A percentile compares a stretch with the other conserved stretches of the same genome.
phyloP scores from a whole-genome alignment of 2,888 invertebrate genomes.

The Drosophila kambysellisi region DNA sequence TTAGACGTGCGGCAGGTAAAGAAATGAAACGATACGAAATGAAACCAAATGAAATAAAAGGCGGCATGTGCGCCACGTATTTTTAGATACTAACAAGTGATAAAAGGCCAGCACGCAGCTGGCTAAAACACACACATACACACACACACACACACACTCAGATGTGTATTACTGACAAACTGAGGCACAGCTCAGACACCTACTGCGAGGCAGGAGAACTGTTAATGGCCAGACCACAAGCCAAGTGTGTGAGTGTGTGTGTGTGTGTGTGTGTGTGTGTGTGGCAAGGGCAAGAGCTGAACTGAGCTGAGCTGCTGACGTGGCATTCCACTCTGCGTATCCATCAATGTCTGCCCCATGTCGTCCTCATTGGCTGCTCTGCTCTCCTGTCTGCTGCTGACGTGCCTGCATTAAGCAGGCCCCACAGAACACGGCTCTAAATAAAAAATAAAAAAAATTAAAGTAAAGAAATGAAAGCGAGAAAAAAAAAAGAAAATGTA shows the following conservation, averaged over 20 bases:
- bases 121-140: constrained; percentile 38
- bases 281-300: constrained; percentile 34
- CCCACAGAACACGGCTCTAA: constrained; percentile 37
- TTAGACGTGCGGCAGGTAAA: constrained; percentile 68
- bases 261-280: not conserved
- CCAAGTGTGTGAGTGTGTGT: constrained; percentile 33
- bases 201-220: constrained; percentile 31
- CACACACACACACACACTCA: constrained; percentile 21
- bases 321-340: constrained; percentile 73
- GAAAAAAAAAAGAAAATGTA: constrained; percentile 10
- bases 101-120: constrained; percentile 74
- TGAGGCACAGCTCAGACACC: constrained; percentile 64
- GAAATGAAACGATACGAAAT: constrained; percentile 47
- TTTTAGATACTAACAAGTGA: constrained; percentile 79
- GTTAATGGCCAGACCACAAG: constrained; percentile 59
- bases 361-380: constrained; percentile 42
- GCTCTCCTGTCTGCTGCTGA: constrained; percentile 60
- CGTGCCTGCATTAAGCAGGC: constrained; percentile 74
- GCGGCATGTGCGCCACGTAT: constrained; percentile 76
- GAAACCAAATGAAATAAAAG: constrained; percentile 63
- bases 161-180: constrained; percentile 47
- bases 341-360: constrained; percentile 76
- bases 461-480: constrained; percentile 6
- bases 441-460: constrained; percentile 28
- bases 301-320: constrained; percentile 63